A percentile compares a stretch with the other conserved stretches of the same genome.
Evolutionary conservation across 2,888 invertebrate genomes (phyloP).

Genomic region (Xestia rhomboidea): DNA sequence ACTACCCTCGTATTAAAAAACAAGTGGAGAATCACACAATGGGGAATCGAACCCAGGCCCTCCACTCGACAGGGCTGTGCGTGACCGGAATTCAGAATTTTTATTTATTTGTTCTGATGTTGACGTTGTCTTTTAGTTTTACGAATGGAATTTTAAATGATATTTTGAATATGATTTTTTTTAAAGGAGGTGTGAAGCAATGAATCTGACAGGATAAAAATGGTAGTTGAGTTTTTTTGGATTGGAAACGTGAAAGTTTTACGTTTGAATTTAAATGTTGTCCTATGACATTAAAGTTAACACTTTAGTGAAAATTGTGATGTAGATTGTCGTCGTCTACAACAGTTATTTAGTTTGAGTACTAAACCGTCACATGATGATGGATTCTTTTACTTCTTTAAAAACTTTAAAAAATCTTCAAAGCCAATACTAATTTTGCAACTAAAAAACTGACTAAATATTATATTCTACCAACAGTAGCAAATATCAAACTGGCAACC

Average conservation of each 20-base stretch:
- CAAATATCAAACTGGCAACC: slow-evolving; percentile 73
- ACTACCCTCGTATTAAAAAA: slow-evolving; percentile 89
- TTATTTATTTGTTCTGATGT: slow-evolving; percentile 68
- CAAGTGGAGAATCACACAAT: slow-evolving; percentile 88
- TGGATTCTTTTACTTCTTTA: not conserved
- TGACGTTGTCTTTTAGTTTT: slow-evolving; percentile 65
- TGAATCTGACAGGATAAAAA: slow-evolving; percentile 34
- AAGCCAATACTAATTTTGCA: not conserved
- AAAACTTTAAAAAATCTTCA: not conserved
- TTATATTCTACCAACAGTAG: not conserved
- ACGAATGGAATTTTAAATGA: slow-evolving; percentile 59
- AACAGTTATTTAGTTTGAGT: not conserved
- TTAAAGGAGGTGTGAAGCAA: slow-evolving; percentile 2
- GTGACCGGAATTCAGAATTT: slow-evolving; percentile 83
- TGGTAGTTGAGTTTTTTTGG: slow-evolving; percentile 11
- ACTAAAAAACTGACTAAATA: not conserved
- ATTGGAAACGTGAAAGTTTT: slow-evolving; percentile 15
- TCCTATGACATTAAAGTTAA: not conserved
- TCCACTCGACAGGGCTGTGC: slow-evolving; percentile 86
- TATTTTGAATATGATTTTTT: slow-evolving; percentile 37
- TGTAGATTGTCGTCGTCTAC: not conserved
- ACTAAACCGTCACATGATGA: not conserved
- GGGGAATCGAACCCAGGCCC: slow-evolving; percentile 85
- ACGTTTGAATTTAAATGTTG: slow-evolving; percentile 10
- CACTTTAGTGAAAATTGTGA: not conserved